phyloP scores from a whole-genome alignment of 1,140 invertebrate genomes.

The Elymnias hypermnestra region DNA sequence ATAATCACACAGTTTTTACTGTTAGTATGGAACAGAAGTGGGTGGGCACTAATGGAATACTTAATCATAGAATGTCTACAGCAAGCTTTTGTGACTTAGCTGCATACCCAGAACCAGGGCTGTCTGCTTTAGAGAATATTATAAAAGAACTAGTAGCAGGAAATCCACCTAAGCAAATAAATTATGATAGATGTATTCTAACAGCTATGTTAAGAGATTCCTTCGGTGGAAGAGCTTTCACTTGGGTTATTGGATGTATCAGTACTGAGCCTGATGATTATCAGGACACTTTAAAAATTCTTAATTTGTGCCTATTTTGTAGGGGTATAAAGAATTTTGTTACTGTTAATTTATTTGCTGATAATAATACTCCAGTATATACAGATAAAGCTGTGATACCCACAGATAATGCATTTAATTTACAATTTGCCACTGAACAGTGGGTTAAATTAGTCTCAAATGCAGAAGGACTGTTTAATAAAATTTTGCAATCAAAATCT shows the following conservation, averaged over 20 bases:
- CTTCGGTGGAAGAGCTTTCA: constrained; percentile 82
- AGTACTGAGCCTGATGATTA: constrained; percentile 79
- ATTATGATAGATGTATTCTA: constrained; percentile 80
- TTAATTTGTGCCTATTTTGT: constrained; percentile 78
- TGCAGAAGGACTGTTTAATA: constrained; percentile 88
- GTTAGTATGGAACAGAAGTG: constrained; percentile 82
- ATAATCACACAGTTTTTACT: constrained; percentile 80
- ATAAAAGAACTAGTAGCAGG: constrained; percentile 78
- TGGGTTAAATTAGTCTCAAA: constrained; percentile 89
- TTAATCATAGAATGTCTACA: constrained; percentile 80
- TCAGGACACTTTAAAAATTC: constrained; percentile 78
- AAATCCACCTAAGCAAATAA: constrained; percentile 73
- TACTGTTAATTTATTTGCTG: constrained; percentile 81
- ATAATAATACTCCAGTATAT: constrained; percentile 78
- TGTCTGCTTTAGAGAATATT: constrained; percentile 79
- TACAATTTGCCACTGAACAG: constrained; percentile 88
- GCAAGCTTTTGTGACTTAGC: constrained; percentile 82
- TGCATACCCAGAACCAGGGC: constrained; percentile 78
- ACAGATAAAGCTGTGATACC: constrained; percentile 65
- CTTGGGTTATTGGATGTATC: constrained; percentile 80
- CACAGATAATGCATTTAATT: constrained; percentile 76
- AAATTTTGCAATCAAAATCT: constrained; percentile 78
- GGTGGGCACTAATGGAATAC: constrained; percentile 75
- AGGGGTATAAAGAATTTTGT: constrained; percentile 81
- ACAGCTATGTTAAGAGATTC: constrained; percentile 82